Evolutionary conservation across 2,888 invertebrate genomes (phyloP), one percentile per base, ranked within the genome.

Genomic region (Tridacna crocea): DNA sequence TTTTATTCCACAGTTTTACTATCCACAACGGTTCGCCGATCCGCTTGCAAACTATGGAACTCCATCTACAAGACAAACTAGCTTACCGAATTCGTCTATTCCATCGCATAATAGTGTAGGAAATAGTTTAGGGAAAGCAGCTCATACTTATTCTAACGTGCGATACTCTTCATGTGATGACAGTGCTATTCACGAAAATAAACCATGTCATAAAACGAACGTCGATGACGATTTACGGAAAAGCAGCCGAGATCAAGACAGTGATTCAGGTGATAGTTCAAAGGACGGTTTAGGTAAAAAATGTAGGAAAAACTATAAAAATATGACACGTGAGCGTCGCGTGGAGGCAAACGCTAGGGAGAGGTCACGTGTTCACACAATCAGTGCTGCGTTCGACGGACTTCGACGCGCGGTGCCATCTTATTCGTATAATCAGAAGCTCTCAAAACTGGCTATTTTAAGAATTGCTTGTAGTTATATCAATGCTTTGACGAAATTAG

Each of bases 331-430:
- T 26, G 98, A 98, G 93, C 95, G 98, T 88, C 95, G 98, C 87
- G 98, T 98, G 92, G 98, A 99, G 94, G 98, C 98, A 0, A 99
- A 99, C 93, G 98, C 98, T 0, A 95, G 98, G 10, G 98, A 99
- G 93, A 95, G 98, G 81, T 98, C 98, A 11, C 95, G 98, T 75
- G 98, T 99, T 0, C 98, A 99, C 94, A 98, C 98, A 0, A 99
- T 99, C 88, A 98, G 98, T 92, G 98, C 98, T 0, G 98, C 98
- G 0, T 99, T 98, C 93, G 98, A 99, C 88, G 98, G 97, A 0
- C 95, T 99, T 15, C 95, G 98, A 66, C 95, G 96, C 82, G 96
- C 98, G 0, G 97, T 99, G 65, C 98, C 98, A 3, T 96, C 98
- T 0, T 98, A 98, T 94, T 98, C 98, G 63, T 97, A 98, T 94